Conservation (phyloP, 2,888 invertebrate genomes). For the Drosophila mimetica region DNA sequence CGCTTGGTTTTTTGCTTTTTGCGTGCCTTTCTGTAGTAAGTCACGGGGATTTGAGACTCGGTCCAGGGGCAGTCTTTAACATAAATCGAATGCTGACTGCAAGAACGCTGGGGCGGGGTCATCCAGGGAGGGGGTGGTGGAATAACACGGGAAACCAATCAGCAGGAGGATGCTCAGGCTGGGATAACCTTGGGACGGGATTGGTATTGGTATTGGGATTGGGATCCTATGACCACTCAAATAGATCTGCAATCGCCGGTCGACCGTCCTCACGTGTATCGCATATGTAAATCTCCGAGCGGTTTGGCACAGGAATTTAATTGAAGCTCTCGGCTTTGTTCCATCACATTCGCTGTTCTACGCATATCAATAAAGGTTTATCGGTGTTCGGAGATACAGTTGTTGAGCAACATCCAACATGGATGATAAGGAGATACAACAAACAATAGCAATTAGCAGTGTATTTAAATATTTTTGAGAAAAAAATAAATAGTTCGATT, state of each 20-base stretch:
- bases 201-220: not conserved
- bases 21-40: conserved; percentile 40
- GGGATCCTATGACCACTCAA: conserved; percentile 21
- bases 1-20: conserved; percentile 7
- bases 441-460: not conserved
- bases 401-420: conserved; percentile 6
- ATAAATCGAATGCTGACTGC: conserved; percentile 34
- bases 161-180: conserved; percentile 2
- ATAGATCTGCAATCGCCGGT: conserved; percentile 27
- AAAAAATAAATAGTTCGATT: too few relatives aligned
- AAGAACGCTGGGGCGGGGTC: conserved; percentile 14
- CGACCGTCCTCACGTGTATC: conserved; percentile 12
- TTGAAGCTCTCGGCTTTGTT: not conserved
- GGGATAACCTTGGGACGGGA: conserved; percentile 27
- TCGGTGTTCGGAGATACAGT: conserved; percentile 1
- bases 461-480: not conserved
- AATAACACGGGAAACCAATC: conserved; percentile 27
- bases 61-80: conserved; percentile 43
- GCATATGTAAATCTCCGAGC: conserved; percentile 17
- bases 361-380: conserved; percentile 16
- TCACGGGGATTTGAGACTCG: conserved; percentile 24
- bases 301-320: conserved; percentile 16
- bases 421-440: not conserved
- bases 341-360: not conserved
- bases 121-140: not conserved